Conservation (phyloP, 2,113 vertebrate genomes). For the Aldabrachelys gigantea region DNA sequence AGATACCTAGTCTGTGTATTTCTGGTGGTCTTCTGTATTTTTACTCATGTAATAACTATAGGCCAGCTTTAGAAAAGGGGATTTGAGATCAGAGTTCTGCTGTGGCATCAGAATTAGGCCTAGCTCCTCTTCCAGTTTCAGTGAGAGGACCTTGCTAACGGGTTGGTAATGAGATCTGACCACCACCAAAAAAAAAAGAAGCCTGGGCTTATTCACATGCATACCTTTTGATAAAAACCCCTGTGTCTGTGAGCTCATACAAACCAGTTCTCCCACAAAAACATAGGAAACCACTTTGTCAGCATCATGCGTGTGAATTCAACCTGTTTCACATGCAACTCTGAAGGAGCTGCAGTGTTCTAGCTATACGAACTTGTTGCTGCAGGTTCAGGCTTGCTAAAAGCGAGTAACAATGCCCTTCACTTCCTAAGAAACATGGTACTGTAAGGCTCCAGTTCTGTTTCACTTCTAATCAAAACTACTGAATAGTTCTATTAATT, state of each 20-base stretch:
- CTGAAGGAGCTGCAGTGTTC: not conserved
- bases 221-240: not conserved
- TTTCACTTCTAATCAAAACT: not conserved
- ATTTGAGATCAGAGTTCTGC: slow-evolving; percentile 30
- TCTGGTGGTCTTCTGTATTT: slow-evolving; percentile 47
- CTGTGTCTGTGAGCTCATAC: not conserved
- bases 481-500: not conserved
- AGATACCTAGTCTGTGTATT: slow-evolving; percentile 41
- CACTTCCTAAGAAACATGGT: not conserved
- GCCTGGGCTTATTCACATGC: rapidly evolving
- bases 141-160: not conserved
- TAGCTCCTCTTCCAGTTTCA: not conserved
- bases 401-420: not conserved
- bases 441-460: not conserved
- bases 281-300: not conserved
- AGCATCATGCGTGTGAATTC: not conserved
- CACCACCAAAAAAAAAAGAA: not conserved
- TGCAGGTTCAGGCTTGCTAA: not conserved
- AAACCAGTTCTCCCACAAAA: not conserved
- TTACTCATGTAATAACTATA: slow-evolving; percentile 40
- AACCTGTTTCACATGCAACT: not conserved
- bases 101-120: rapidly evolving
- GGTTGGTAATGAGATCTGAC: not conserved
- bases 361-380: not conserved
- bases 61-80: slow-evolving; percentile 34